Evolutionary conservation across 1,140 invertebrate species (phyloP).

Genomic region (Chelonus insularis): DNA sequence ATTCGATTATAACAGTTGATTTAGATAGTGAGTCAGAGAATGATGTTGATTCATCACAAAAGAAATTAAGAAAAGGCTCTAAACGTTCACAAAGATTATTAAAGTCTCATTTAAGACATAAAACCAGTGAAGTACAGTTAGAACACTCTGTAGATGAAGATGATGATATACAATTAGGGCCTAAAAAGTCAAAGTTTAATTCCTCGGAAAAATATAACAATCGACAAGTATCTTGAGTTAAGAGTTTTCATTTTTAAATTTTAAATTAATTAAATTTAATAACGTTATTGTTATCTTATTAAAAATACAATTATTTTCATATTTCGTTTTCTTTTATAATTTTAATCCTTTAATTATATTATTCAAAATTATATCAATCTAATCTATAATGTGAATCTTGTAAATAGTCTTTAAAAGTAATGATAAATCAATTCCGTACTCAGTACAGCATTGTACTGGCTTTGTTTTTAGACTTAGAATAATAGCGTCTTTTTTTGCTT

Average conservation of each 20-base stretch:
- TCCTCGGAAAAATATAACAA: slow-evolving; percentile 28
- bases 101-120: slow-evolving; percentile 22
- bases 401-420: slow-evolving; percentile 8
- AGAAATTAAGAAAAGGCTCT: slow-evolving; percentile 28
- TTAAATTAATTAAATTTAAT: not conserved
- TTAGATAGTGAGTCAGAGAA: slow-evolving; percentile 38
- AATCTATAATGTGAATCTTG: not conserved
- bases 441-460: not conserved
- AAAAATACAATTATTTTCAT: not conserved
- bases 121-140: slow-evolving; percentile 28
- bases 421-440: slow-evolving; percentile 1
- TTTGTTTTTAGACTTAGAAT: not conserved
- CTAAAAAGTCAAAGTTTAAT: slow-evolving; percentile 34
- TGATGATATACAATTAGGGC: slow-evolving; percentile 35
- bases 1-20: slow-evolving; percentile 30
- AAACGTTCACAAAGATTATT: slow-evolving; percentile 3
- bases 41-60: slow-evolving; percentile 33
- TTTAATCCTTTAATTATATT: not conserved
- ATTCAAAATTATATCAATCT: not conserved
- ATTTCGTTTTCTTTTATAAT: not conserved
- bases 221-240: slow-evolving; percentile 33
- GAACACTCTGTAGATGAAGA: slow-evolving; percentile 33
- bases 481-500: not conserved
- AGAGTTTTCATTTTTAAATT: too few species aligned
- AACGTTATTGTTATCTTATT: too few species aligned